Percentiles rank a stretch among this genome's conserved stretches.
phyloP scores from a whole-genome alignment of 2,888 invertebrate species.

The Fragum sueziense region DNA sequence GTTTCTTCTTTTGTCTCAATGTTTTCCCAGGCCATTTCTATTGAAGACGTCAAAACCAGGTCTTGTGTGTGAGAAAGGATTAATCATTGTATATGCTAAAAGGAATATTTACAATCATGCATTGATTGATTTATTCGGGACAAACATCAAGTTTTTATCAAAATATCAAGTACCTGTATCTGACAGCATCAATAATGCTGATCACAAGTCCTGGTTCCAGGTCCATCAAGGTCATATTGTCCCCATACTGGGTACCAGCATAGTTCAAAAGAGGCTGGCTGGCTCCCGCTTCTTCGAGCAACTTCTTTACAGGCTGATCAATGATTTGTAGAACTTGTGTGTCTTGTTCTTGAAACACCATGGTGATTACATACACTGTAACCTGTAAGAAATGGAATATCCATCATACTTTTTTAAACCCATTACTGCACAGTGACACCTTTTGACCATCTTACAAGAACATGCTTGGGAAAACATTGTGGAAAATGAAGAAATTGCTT shows the following conservation, averaged over 20 bases:
- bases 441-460: too few relatives aligned
- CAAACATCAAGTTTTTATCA: neutral
- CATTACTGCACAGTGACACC: too few relatives aligned
- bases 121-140: neutral
- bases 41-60: neutral
- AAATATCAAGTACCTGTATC: conserved; percentile 69
- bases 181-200: conserved; percentile 73
- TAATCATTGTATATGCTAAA: neutral
- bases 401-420: too few relatives aligned
- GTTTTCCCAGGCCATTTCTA: too few relatives aligned
- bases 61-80: neutral
- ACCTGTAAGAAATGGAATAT: too few relatives aligned
- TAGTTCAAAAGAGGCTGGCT: conserved; percentile 60
- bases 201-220: conserved; percentile 72
- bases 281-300: conserved; percentile 55
- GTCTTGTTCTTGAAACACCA: conserved; percentile 66
- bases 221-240: conserved; percentile 70
- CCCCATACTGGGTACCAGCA: conserved; percentile 65
- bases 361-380: conserved; percentile 63
- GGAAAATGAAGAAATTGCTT: too few relatives aligned
- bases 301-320: conserved; percentile 65
- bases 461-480: too few relatives aligned
- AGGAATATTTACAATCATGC: neutral
- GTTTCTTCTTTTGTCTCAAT: too few relatives aligned
- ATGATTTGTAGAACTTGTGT: conserved; percentile 67